Evolutionary conservation across 2,113 vertebrate species (phyloP).

Genomic region (Mirounga angustirostris): DNA sequence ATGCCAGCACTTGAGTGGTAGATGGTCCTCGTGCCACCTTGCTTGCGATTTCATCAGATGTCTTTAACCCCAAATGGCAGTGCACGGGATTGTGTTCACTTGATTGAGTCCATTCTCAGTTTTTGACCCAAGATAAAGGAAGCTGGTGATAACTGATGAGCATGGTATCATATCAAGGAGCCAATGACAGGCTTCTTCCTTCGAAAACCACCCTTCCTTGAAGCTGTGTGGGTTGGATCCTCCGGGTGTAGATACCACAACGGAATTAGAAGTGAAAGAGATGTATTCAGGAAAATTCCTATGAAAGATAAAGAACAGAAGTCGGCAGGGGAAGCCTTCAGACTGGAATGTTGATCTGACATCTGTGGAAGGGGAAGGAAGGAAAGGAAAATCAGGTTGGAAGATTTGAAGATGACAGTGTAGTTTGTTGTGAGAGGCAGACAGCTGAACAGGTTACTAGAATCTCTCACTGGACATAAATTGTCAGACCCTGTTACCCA

Average conservation of each 20-base stretch:
- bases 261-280: background rate
- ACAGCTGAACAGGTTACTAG: background rate
- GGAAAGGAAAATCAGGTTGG: background rate
- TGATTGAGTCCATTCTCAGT: background rate
- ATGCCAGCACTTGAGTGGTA: background rate
- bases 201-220: background rate
- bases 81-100: background rate
- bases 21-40: background rate
- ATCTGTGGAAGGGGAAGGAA: background rate
- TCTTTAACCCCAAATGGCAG: background rate
- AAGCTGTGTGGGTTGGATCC: background rate
- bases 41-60: background rate
- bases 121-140: background rate
- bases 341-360: background rate
- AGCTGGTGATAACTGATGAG: background rate
- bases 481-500: background rate
- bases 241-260: background rate
- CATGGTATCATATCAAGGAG: fast-evolving
- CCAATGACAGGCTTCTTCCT: background rate
- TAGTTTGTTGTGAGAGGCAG: background rate
- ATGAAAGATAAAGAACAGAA: background rate
- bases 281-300: background rate
- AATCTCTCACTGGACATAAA: background rate
- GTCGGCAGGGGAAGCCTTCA: background rate
- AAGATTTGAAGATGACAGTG: background rate